Conservation (phyloP, 2,888 invertebrate species). For the Tenthredo livida region DNA sequence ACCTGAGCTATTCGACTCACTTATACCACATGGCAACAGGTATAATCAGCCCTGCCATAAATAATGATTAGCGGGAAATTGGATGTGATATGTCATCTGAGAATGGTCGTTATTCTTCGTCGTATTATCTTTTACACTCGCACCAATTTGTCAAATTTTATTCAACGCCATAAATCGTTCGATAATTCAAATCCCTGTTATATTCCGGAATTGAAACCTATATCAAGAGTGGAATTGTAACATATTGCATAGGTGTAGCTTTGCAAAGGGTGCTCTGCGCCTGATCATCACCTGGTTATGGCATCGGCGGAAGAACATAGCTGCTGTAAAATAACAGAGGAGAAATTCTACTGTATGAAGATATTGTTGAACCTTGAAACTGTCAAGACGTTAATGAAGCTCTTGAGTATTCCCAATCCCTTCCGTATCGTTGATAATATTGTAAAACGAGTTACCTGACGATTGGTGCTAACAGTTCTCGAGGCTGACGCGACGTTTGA, state of each 20-base stretch:
- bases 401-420: neutral
- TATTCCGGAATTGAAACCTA: neutral
- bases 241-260: neutral
- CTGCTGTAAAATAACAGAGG: neutral
- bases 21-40: slow-evolving; percentile 3
- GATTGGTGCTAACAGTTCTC: slow-evolving; percentile 78
- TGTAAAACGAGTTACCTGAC: slow-evolving; percentile 68
- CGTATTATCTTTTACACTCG: neutral
- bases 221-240: too few relatives aligned
- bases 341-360: too few relatives aligned
- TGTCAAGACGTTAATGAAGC: neutral
- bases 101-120: neutral
- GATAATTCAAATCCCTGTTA: neutral
- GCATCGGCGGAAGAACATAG: neutral
- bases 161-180: neutral
- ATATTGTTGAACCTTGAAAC: neutral
- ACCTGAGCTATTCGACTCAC: neutral
- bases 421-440: neutral
- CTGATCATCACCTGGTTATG: neutral
- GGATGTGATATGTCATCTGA: neutral
- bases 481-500: slow-evolving; percentile 74
- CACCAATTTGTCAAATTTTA: neutral
- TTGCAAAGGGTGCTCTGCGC: neutral
- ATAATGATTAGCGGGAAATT: slow-evolving; percentile 15
- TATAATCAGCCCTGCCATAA: neutral